These are phyloP conservation scores for Gibbula magus DNA, from an alignment of 2,888 invertebrate species.

Conservation along the genomic window DNA sequence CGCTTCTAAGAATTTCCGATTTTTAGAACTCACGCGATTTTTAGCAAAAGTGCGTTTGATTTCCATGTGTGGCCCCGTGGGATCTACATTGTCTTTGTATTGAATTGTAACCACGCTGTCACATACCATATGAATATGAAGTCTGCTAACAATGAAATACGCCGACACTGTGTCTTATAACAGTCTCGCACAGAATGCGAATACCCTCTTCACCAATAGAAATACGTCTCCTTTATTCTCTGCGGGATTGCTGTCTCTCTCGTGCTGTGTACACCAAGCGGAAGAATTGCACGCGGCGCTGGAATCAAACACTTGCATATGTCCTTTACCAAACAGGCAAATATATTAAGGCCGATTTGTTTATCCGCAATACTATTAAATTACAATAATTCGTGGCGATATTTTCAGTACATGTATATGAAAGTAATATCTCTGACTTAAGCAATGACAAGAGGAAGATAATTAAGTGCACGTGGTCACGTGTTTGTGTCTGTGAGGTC, in stretches of 20 bases:
- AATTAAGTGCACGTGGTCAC: too few relatives aligned
- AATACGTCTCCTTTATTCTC: not conserved
- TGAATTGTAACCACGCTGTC: not conserved
- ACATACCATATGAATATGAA: not conserved
- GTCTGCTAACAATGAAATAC: not conserved
- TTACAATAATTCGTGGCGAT: too few relatives aligned
- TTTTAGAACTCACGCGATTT: not conserved
- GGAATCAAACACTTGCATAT: too few relatives aligned
- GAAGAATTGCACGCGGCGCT: not conserved
- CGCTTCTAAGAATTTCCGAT: too few relatives aligned
- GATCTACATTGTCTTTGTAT: conserved; percentile 15
- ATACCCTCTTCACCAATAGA: conserved; percentile 7
- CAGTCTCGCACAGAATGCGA: conserved; percentile 16
- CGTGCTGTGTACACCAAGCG: not conserved
- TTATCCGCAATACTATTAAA: too few relatives aligned
- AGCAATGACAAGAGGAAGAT: too few relatives aligned
- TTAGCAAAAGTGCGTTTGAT: conserved; percentile 11
- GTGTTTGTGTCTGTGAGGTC: too few relatives aligned
- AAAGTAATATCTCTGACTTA: too few relatives aligned
- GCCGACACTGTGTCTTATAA: conserved; percentile 16
- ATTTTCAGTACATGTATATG: too few relatives aligned
- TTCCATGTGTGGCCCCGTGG: not conserved
- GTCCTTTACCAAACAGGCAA: too few relatives aligned
- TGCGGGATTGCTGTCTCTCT: not conserved
- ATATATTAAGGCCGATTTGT: too few relatives aligned